phyloP scores from a whole-genome alignment of 2,888 invertebrate species.

The Romanomermis culicivorax region DNA sequence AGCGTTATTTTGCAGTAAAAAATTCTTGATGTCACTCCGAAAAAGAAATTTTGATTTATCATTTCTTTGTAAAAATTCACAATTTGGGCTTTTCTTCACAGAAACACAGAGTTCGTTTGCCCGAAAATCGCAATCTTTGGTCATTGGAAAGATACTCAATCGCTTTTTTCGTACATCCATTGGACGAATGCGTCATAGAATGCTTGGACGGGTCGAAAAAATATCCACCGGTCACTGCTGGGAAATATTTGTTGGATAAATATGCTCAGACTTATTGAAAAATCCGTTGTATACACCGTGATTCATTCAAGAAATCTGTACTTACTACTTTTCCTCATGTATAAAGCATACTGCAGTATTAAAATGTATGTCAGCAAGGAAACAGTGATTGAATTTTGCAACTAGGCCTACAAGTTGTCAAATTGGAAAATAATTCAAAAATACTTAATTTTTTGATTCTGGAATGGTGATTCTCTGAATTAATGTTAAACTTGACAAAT shows the following conservation, averaged over 20 bases:
- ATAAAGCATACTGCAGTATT: too few species aligned
- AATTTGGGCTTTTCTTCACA: constrained; percentile 24
- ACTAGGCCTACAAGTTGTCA: too few species aligned
- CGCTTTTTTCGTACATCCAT: constrained; percentile 54
- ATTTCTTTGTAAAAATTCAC: neutral
- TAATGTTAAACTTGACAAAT: too few species aligned
- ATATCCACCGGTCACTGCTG: constrained; percentile 18
- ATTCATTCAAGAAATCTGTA: too few species aligned
- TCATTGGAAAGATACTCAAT: constrained; percentile 50
- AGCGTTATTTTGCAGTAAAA: neutral
- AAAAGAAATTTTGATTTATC: constrained; percentile 1
- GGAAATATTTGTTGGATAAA: constrained; percentile 13
- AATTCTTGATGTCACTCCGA: neutral
- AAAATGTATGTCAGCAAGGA: too few species aligned
- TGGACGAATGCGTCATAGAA: constrained; percentile 46
- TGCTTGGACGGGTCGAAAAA: constrained; percentile 26
- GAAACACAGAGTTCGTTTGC: constrained; percentile 52
- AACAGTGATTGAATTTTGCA: too few species aligned
- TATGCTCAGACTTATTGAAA: too few species aligned
- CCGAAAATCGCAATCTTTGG: constrained; percentile 41
- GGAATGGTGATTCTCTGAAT: too few species aligned
- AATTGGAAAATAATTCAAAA: too few species aligned
- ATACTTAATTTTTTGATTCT: too few species aligned
- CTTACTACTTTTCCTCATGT: too few species aligned
- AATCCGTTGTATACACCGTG: too few species aligned